A percentile compares a stretch with the other conserved stretches of the same genome.
These are phyloP conservation scores for Teleiodes luculella DNA, from an alignment of 2,888 invertebrate species.

Conservation along the genomic window DNA sequence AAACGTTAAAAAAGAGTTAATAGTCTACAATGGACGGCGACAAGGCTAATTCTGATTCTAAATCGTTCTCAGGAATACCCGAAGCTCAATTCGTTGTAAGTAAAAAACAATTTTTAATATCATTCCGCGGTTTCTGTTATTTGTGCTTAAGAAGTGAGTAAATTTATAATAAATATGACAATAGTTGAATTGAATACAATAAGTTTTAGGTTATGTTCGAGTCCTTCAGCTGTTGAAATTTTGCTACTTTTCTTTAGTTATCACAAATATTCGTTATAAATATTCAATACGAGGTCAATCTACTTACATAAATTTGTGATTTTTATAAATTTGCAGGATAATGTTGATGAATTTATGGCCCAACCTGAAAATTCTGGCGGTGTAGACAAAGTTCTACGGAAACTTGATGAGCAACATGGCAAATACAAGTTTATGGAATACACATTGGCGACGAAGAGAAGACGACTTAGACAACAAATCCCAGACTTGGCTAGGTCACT, in stretches of 20 bases:
- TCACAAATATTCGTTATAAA: background rate
- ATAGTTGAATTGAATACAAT: background rate
- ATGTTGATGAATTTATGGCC: slow-evolving; percentile 96
- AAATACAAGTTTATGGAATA: slow-evolving; percentile 99
- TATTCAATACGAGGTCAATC: background rate
- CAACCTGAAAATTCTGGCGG: slow-evolving; percentile 88
- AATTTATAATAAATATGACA: background rate
- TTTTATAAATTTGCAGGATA: slow-evolving; percentile 81
- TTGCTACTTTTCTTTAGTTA: background rate
- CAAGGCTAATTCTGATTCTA: slow-evolving; percentile 54
- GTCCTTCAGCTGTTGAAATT: background rate
- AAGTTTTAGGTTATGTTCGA: background rate
- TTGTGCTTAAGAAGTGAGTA: background rate
- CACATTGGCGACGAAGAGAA: slow-evolving; percentile 91
- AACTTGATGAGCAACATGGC: slow-evolving; percentile 94
- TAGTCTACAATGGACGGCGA: slow-evolving; percentile 62
- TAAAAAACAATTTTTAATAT: slow-evolving; percentile 27
- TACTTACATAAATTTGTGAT: background rate
- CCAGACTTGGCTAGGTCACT: slow-evolving; percentile 96
- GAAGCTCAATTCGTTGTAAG: slow-evolving; percentile 93
- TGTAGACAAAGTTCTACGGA: slow-evolving; percentile 90
- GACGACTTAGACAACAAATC: slow-evolving; percentile 92
- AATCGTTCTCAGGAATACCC: slow-evolving; percentile 90
- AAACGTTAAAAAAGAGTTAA: too few relatives aligned
- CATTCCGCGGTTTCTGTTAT: background rate